A percentile compares a stretch with the other conserved stretches of the same genome.
These are phyloP conservation scores for Gnathochromis pfefferi DNA, from an alignment of 2,113 vertebrate species.

Conservation along the genomic window DNA sequence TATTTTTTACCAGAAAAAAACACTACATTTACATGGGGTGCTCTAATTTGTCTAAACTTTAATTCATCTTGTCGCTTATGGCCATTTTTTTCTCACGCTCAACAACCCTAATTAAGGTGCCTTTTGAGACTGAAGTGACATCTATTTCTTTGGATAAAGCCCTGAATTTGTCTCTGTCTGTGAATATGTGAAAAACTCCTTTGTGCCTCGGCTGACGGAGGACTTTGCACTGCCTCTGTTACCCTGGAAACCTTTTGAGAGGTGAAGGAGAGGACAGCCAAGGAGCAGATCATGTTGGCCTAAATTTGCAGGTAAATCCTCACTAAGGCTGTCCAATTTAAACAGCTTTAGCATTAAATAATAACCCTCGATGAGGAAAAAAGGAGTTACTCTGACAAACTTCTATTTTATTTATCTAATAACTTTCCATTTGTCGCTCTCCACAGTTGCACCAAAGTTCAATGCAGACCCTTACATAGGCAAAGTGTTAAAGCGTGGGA, in stretches of 20 bases:
- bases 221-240: conserved; percentile 49
- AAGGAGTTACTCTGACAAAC: background rate
- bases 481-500: background rate
- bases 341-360: conserved; percentile 51
- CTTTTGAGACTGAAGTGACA: conserved; percentile 57
- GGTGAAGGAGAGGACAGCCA: conserved; percentile 71
- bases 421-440: conserved; percentile 7
- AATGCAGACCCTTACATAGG: background rate
- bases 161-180: conserved; percentile 54
- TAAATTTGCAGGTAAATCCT: conserved; percentile 65
- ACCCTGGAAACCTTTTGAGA: conserved; percentile 67
- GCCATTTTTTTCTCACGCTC: conserved; percentile 46
- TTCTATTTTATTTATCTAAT: background rate
- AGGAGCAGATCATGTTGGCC: conserved; percentile 58
- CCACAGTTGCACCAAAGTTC: background rate
- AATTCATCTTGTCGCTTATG: conserved; percentile 41
- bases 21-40: background rate
- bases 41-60: conserved; percentile 47
- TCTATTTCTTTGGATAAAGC: conserved; percentile 53
- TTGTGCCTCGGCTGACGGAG: conserved; percentile 44
- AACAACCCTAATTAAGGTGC: conserved; percentile 54
- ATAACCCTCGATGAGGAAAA: conserved; percentile 12
- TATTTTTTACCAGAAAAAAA: conserved; percentile 1
- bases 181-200: conserved; percentile 44
- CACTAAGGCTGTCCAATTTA: conserved; percentile 43